phyloP scores from a whole-genome alignment of 1,140 invertebrate species.

The Musca domestica region DNA sequence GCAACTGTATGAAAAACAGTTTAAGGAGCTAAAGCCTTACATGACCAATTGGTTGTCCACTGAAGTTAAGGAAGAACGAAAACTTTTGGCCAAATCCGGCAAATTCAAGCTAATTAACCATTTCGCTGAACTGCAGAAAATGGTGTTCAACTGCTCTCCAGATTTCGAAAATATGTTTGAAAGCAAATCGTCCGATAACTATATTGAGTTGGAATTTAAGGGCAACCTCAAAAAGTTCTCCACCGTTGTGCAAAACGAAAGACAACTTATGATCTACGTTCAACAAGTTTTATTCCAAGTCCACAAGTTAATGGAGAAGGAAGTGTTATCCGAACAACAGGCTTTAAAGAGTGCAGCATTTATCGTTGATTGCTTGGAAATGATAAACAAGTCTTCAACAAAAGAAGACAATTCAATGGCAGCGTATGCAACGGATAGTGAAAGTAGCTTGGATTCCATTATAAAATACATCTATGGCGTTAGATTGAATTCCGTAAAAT shows the following conservation, averaged over 20 bases:
- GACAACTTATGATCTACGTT: slow-evolving; percentile 42
- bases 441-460: slow-evolving; percentile 28
- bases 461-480: slow-evolving; percentile 45
- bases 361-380: slow-evolving; percentile 26
- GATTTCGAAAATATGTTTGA: slow-evolving; percentile 35
- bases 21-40: slow-evolving; percentile 31
- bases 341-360: slow-evolving; percentile 34
- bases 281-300: slow-evolving; percentile 40
- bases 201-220: slow-evolving; percentile 37
- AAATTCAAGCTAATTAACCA: slow-evolving; percentile 21
- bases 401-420: neutral
- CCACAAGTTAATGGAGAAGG: slow-evolving; percentile 30
- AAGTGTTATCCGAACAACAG: slow-evolving; percentile 30
- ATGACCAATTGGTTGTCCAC: slow-evolving; percentile 36
- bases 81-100: neutral
- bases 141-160: slow-evolving; percentile 25
- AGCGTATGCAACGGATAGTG: neutral
- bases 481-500: slow-evolving; percentile 35
- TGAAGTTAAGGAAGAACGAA: neutral
- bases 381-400: neutral
- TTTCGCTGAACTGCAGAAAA: slow-evolving; percentile 28
- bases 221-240: slow-evolving; percentile 31
- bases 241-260: slow-evolving; percentile 32
- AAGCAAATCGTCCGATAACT: neutral
- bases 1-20: slow-evolving; percentile 32